Conservation (phyloP, 2,797 vertebrate species). For the Hoplostethus mediterraneus region DNA sequence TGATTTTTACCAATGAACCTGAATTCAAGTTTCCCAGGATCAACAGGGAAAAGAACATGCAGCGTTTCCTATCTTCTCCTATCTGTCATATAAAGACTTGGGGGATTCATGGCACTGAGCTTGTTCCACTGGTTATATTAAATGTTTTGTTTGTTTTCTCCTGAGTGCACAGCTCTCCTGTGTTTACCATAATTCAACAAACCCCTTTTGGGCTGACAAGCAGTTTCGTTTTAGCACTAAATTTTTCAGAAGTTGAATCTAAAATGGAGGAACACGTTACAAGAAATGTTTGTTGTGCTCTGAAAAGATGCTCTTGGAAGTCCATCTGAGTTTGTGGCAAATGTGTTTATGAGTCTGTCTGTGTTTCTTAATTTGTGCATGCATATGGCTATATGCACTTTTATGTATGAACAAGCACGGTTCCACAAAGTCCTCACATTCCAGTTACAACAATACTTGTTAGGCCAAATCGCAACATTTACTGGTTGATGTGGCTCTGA, state of each 20-base stretch:
- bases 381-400: background rate
- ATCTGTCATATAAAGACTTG: slow-evolving; percentile 35
- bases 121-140: slow-evolving; percentile 38
- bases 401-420: slow-evolving; percentile 3
- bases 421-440: too few relatives aligned
- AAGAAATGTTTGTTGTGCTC: background rate
- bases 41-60: slow-evolving; percentile 25
- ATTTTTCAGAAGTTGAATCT: slow-evolving; percentile 36
- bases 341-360: background rate
- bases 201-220: slow-evolving; percentile 44
- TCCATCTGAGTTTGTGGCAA: background rate
- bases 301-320: slow-evolving; percentile 21
- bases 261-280: slow-evolving; percentile 19
- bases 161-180: slow-evolving; percentile 45
- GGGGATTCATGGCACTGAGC: slow-evolving; percentile 34
- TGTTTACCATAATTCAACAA: slow-evolving; percentile 59
- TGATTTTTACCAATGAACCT: slow-evolving; percentile 61
- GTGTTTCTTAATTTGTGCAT: background rate
- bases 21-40: slow-evolving; percentile 27
- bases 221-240: slow-evolving; percentile 29
- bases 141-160: slow-evolving; percentile 63
- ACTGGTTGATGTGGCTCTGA: too few relatives aligned
- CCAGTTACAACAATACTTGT: too few relatives aligned
- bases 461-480: background rate
- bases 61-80: background rate